Base-by-base conservation (phyloP, 2,797 vertebrate species). In the Columba guinea region DNA sequence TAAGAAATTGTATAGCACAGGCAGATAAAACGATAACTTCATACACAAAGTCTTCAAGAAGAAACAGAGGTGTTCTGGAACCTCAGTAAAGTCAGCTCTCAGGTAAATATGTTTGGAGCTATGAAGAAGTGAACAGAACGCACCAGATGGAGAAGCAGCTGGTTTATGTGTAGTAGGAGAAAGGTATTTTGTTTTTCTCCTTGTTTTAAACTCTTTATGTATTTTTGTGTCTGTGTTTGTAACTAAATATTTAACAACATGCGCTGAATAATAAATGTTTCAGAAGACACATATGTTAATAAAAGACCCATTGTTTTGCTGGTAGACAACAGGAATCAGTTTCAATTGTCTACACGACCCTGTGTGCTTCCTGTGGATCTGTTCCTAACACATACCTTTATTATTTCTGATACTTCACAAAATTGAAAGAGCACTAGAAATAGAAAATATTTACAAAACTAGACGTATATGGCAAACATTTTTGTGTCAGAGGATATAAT, bases 141-240 rank as follows among this genome's bases (percentile, higher is more conserved):
- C 27, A 64, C 52, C 89, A 92, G 87, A 93, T 89, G 89, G 74
- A 91, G 67, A 89, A 82, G 49, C 84, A 95, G 67, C 63, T 96
- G 86, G 37, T 56, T 91, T 74, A 80, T 63, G 34, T 70, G 39
- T 56, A 85, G 28, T 15, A 60, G 12, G 28, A 89, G 27, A 87
- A 92, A 83, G 60, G 34, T 84, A 27, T 46, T 89, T 82, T 65
- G 34, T 8, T 95, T 79, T 92, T 64, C 39, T 68, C 8, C n/a
- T 75, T 87, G 58, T 90, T 93, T 93, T 73, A 93, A 90, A 76
- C 9, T 44, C 30, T 86, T 62, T 20, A 56, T 52, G 26, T 37
- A 41, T 14, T 23, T 28, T 46, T 59, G 4, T 41, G 6, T 60
- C 1, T 32, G 22, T 46, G 24, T 51, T 17, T 74, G 34, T 92